Evolutionary conservation across 2,113 vertebrate genomes (phyloP), one percentile per base, ranked within the genome.

Genomic region (Pipra filicauda): DNA sequence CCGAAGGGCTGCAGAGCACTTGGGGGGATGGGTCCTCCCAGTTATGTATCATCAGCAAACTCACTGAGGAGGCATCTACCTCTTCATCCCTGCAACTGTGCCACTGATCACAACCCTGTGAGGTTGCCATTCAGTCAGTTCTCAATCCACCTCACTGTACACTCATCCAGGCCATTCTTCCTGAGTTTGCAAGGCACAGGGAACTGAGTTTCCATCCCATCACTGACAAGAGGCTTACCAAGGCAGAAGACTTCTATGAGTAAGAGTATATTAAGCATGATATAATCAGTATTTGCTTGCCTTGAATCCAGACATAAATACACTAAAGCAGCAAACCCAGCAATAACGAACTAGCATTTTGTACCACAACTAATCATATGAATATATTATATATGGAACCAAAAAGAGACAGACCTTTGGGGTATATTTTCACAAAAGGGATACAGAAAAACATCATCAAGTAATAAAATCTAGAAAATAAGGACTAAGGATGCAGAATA

Each of bases 131-230:
- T 58, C 44, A 73, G 18, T 8, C 35, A 51, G 37, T 20, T 66
- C 52, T 66, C 59, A 66, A 58, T 33, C 5, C 23, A 66, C 23
- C 33, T 81, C 69, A 66, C 8, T 15, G 9, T 33, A 15, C 15
- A 33, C 15, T 52, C 35, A 37, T 5, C 22, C 51, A 58, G 14
- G 18, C 22, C 0, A 0, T 19, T 44, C 27, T 14, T 44, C 13
- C 37, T n/a, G 37, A 74, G 52, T 20, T 67, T 46, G 37, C 24
- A 67, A 82, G 26, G 52, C 44, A 65, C 1, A 15, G 8, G 9
- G 7, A 92, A 86, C 22, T 12, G 30, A 70, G 28, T 75, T 80
- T 69, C 20, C 39, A 82, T 37, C n/a, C 35, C 8, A n/a, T 37
- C 11, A 52, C 2, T 67, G 57, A 64, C 21, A 67, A 9, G 74